phyloP scores from a whole-genome alignment of 2,113 vertebrate species.

The Coturnix japonica region DNA sequence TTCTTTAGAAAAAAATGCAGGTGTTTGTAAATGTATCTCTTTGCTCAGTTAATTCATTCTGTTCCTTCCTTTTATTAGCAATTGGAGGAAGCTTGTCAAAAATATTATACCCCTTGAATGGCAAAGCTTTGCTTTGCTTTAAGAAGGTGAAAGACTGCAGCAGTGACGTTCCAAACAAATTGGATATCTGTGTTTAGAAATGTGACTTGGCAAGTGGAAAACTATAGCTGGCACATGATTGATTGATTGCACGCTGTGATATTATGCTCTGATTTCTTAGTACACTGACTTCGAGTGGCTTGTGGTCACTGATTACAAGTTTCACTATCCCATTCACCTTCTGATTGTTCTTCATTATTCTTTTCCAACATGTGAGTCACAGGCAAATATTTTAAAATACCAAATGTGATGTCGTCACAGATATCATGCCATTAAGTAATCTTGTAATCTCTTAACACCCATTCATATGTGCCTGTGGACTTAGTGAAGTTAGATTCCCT shows the following conservation, averaged over 20 bases:
- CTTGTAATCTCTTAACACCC: neutral
- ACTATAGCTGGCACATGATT: neutral
- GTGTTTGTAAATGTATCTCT: neutral
- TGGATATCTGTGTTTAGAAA: neutral
- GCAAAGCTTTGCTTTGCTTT: neutral
- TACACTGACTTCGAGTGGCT: neutral
- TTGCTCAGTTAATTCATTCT: neutral
- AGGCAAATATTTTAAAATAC: neutral
- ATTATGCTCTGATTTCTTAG: neutral
- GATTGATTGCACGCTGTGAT: neutral
- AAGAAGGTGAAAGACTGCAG: neutral
- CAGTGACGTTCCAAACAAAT: neutral
- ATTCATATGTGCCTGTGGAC: neutral
- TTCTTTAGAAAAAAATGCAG: neutral
- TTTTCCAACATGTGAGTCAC: neutral
- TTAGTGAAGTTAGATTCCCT: neutral
- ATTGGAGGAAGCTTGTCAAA: neutral
- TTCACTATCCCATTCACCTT: neutral
- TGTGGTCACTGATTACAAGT: neutral
- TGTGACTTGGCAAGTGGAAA: neutral
- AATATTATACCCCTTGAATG: neutral
- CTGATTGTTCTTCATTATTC: neutral
- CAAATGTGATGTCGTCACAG: neutral
- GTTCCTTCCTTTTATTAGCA: neutral
- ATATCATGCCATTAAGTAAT: neutral